phyloP scores from a whole-genome alignment of 2,888 invertebrate genomes.

The Notocelia uddmanniana region DNA sequence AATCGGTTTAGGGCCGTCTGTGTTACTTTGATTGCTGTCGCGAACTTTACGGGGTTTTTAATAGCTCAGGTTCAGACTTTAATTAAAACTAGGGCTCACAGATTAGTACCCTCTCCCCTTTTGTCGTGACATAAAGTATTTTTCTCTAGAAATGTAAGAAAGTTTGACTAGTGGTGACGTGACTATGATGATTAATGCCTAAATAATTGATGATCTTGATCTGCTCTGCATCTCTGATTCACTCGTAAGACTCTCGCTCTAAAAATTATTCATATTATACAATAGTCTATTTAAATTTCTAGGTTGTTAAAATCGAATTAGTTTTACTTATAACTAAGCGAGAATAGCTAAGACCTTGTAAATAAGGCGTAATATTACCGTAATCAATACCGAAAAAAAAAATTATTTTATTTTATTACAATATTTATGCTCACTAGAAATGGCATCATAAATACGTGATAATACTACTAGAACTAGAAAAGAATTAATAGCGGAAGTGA shows the following conservation, averaged over 20 bases:
- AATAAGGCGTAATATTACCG: neutral
- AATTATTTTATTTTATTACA: neutral
- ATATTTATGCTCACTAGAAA: neutral
- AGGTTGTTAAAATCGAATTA: too few species aligned
- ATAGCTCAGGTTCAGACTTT: constrained; percentile 6
- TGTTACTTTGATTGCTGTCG: constrained; percentile 15
- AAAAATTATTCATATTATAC: too few species aligned
- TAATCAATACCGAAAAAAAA: neutral
- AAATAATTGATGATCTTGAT: neutral
- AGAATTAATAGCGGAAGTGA: constrained; percentile 8
- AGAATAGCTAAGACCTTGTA: neutral
- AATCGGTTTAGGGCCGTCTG: constrained; percentile 38
- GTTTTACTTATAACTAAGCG: neutral
- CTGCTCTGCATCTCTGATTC: neutral
- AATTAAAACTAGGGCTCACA: constrained; percentile 11
- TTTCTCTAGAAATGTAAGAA: too few species aligned
- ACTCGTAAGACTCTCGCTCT: neutral
- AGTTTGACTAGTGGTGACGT: too few species aligned
- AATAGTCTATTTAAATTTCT: too few species aligned
- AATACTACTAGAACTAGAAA: neutral
- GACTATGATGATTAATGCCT: neutral
- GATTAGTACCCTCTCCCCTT: neutral
- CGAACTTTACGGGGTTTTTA: constrained; percentile 3
- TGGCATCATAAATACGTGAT: neutral
- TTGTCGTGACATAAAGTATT: too few species aligned